phyloP scores from a whole-genome alignment of 2,888 invertebrate species.

The Lasioglossum pauxillum region DNA sequence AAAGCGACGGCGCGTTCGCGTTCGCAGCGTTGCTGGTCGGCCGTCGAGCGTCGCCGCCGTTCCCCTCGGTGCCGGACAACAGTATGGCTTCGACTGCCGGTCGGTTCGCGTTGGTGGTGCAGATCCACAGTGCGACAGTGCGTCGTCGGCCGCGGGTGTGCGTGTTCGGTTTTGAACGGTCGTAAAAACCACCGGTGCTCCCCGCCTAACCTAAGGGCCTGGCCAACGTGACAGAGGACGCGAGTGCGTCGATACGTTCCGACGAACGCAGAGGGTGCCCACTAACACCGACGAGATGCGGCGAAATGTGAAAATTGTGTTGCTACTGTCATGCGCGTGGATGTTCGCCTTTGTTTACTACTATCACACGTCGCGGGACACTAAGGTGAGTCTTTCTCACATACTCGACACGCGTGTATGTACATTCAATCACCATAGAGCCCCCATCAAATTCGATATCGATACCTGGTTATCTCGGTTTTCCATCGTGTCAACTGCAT shows the following conservation, averaged over 20 bases:
- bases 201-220: constrained; percentile 41
- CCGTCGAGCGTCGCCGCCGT: constrained; percentile 21
- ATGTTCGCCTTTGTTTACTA: constrained; percentile 88
- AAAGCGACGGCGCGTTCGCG: constrained; percentile 18
- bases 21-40: constrained; percentile 20
- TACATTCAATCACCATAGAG: background rate
- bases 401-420: background rate
- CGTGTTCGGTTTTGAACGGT: constrained; percentile 55
- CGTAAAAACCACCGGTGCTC: constrained; percentile 2
- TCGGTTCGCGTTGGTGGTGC: constrained; percentile 69
- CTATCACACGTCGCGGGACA: constrained; percentile 86
- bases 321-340: constrained; percentile 87
- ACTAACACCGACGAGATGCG: constrained; percentile 84
- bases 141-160: constrained; percentile 70
- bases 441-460: background rate
- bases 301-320: constrained; percentile 87
- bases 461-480: background rate
- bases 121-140: constrained; percentile 56
- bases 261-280: constrained; percentile 29
- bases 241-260: constrained; percentile 8
- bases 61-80: constrained; percentile 58
- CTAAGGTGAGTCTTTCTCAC: constrained; percentile 82
- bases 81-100: constrained; percentile 82
- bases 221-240: constrained; percentile 25
- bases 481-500: background rate